Evolutionary conservation across 2,113 vertebrate genomes (phyloP).

Genomic region (Aepyceros melampus): DNA sequence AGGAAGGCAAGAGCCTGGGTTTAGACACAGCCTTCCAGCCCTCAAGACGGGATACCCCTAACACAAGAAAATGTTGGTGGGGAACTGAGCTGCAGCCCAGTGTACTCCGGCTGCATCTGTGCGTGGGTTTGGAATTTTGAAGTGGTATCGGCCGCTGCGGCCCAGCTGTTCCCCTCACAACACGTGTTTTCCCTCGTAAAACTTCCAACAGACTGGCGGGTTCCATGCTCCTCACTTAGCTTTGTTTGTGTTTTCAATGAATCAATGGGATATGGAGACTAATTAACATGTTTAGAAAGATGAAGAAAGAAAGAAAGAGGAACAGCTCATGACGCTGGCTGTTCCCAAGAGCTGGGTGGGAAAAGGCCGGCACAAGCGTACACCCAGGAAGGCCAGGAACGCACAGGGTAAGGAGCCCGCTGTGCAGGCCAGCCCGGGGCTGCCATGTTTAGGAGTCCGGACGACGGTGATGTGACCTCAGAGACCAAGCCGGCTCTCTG

Average conservation of each 20-base stretch:
- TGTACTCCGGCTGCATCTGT: neutral
- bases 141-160: conserved; percentile 36
- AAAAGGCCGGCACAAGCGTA: neutral
- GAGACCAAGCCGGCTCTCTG: neutral
- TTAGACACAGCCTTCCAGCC: neutral
- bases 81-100: rapidly evolving
- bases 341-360: conserved; percentile 40
- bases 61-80: neutral
- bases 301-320: conserved; percentile 25
- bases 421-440: neutral
- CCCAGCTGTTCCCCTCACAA: conserved; percentile 73
- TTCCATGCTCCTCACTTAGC: conserved; percentile 40
- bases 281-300: conserved; percentile 64
- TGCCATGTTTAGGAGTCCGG: neutral
- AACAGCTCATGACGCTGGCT: neutral
- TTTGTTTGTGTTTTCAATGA: conserved; percentile 66
- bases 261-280: conserved; percentile 38
- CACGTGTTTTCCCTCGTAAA: conserved; percentile 46
- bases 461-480: neutral
- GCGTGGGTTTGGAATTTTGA: conserved; percentile 54
- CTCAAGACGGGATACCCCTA: neutral
- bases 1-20: rapidly evolving
- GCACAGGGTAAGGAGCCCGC: neutral
- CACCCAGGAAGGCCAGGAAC: neutral
- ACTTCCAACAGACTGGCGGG: conserved; percentile 54